Evolutionary conservation across 2,113 vertebrate genomes (phyloP).

Genomic region (Pelodiscus sinensis): DNA sequence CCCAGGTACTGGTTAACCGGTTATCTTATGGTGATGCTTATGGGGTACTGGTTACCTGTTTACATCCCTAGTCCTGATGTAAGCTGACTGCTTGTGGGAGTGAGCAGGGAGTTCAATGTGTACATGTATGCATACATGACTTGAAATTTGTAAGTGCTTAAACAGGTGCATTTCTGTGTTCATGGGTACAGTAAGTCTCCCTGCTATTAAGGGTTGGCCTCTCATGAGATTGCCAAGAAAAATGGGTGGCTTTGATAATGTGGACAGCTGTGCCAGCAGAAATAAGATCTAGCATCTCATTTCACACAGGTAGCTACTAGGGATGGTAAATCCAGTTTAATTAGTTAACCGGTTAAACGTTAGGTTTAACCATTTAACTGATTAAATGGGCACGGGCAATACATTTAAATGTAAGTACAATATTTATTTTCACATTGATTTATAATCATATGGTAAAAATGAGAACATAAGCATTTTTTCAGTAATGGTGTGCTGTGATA

Average conservation of each 20-base stretch:
- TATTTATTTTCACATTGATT: too few relatives aligned
- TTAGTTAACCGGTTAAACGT: too few relatives aligned
- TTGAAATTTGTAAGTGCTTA: background rate
- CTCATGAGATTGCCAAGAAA: background rate
- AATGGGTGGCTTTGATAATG: background rate
- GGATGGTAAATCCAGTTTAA: too few relatives aligned
- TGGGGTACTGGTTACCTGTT: too few relatives aligned
- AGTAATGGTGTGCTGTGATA: too few relatives aligned
- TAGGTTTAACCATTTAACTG: too few relatives aligned
- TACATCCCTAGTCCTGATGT: background rate
- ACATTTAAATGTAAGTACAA: too few relatives aligned
- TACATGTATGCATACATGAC: background rate
- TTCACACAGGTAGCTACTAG: background rate
- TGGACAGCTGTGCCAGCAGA: background rate
- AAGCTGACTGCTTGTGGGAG: background rate
- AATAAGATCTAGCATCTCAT: background rate
- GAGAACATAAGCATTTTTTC: too few relatives aligned
- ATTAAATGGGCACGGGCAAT: too few relatives aligned
- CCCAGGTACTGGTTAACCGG: too few relatives aligned
- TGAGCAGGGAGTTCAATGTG: background rate
- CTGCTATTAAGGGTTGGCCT: background rate
- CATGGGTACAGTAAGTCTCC: background rate
- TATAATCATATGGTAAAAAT: too few relatives aligned
- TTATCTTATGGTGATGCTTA: too few relatives aligned
- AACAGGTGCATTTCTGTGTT: background rate